Evolutionary conservation across 2,888 invertebrate genomes (phyloP).

Genomic region (Lasius platythorax): DNA sequence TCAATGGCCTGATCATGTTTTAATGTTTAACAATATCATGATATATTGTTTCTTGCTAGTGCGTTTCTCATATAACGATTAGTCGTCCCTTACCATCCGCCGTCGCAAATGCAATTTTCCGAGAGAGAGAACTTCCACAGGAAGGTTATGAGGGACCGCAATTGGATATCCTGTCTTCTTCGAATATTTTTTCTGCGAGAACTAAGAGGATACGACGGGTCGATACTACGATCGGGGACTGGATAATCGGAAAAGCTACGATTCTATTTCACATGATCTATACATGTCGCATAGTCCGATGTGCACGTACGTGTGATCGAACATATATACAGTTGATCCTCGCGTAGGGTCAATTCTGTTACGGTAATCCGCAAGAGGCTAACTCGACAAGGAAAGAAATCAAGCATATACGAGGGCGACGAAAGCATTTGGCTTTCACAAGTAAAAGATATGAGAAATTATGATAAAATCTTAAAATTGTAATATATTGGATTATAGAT

Average conservation of each 20-base stretch:
- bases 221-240: constrained; percentile 29
- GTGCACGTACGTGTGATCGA: constrained; percentile 38
- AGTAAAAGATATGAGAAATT: background rate
- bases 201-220: constrained; percentile 46
- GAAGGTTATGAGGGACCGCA: constrained; percentile 33
- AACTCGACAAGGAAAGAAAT: constrained; percentile 61
- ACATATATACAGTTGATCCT: constrained; percentile 44
- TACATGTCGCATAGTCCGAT: background rate
- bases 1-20: background rate
- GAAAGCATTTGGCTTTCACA: background rate
- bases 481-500: background rate
- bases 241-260: constrained; percentile 54
- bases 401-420: background rate
- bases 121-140: constrained; percentile 21
- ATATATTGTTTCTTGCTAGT: constrained; percentile 14
- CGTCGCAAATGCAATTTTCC: constrained; percentile 47
- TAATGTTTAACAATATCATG: background rate
- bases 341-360: constrained; percentile 58
- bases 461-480: background rate
- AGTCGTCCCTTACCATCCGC: background rate
- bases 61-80: background rate
- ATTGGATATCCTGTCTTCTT: constrained; percentile 36
- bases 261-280: constrained; percentile 54
- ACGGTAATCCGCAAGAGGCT: constrained; percentile 63
- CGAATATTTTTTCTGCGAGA: constrained; percentile 40